Evolutionary conservation across 2,797 vertebrate species (phyloP).

Genomic region (Cossypha niveicapilla): DNA sequence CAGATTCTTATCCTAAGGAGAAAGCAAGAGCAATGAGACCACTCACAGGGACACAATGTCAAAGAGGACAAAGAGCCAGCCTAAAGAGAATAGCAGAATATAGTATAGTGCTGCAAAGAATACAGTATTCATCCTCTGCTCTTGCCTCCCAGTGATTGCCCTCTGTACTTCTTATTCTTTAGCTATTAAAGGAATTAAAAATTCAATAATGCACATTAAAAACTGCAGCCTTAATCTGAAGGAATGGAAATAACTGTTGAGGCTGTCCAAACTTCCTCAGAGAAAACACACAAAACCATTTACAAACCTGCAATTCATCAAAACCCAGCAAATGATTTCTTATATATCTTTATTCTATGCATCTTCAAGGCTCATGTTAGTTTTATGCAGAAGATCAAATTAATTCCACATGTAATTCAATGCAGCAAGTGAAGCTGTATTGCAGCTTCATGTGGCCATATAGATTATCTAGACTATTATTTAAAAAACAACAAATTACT

Average conservation of each 20-base stretch:
- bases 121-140: slow-evolving; percentile 27
- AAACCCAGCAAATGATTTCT: slow-evolving; percentile 21
- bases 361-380: not conserved
- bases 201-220: slow-evolving; percentile 15
- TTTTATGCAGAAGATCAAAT: slow-evolving; percentile 10
- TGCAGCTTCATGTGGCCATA: not conserved
- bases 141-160: slow-evolving; percentile 10
- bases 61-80: not conserved
- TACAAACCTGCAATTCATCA: slow-evolving; percentile 14
- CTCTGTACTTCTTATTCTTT: slow-evolving; percentile 26
- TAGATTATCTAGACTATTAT: slow-evolving; percentile 36
- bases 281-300: slow-evolving; percentile 8
- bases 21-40: not conserved
- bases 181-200: slow-evolving; percentile 39
- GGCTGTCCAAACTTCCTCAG: not conserved
- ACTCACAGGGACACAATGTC: not conserved
- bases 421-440: not conserved
- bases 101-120: not conserved
- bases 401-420: slow-evolving; percentile 8
- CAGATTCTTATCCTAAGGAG: not conserved
- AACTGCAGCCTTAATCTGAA: not conserved
- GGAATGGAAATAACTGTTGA: slow-evolving; percentile 29
- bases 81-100: not conserved
- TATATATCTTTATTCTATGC: slow-evolving; percentile 16
- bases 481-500: slow-evolving; percentile 53